Conservation (phyloP, 2,113 vertebrate genomes). For the Apteryx owenii region DNA sequence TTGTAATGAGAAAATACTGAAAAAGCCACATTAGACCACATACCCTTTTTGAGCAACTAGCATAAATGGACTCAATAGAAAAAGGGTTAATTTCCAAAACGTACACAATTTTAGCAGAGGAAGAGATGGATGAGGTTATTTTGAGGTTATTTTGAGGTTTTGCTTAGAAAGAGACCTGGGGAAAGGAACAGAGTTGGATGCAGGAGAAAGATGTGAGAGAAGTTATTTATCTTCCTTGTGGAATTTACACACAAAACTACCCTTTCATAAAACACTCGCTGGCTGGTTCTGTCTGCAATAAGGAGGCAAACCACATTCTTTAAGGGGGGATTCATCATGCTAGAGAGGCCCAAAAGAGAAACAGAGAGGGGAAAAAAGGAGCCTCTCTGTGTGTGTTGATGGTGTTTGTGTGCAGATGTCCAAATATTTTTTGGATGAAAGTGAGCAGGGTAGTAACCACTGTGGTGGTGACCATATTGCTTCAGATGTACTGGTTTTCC, state of each 20-base stretch:
- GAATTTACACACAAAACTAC: neutral
- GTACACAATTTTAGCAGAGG: neutral
- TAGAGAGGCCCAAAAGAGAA: neutral
- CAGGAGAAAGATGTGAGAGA: neutral
- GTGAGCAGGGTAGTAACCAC: neutral
- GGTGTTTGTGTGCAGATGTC: neutral
- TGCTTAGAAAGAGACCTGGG: neutral
- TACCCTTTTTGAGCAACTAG: neutral
- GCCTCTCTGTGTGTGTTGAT: neutral
- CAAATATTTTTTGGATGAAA: neutral
- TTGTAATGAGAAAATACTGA: neutral
- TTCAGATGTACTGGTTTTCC: neutral
- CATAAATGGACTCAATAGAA: neutral
- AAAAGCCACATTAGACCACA: neutral
- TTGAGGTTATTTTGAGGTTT: neutral
- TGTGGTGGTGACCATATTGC: neutral
- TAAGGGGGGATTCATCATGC: neutral
- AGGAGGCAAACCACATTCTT: neutral
- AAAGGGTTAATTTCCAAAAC: neutral
- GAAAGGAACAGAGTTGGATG: neutral
- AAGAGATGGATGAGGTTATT: neutral
- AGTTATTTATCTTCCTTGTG: rapidly evolving
- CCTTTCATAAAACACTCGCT: neutral
- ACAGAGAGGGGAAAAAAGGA: neutral
- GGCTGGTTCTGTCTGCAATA: neutral